Evolutionary conservation across 30 jellyfish, hydroid and myxozoan species (phyloP).

Genomic region (Mastigias papua): DNA sequence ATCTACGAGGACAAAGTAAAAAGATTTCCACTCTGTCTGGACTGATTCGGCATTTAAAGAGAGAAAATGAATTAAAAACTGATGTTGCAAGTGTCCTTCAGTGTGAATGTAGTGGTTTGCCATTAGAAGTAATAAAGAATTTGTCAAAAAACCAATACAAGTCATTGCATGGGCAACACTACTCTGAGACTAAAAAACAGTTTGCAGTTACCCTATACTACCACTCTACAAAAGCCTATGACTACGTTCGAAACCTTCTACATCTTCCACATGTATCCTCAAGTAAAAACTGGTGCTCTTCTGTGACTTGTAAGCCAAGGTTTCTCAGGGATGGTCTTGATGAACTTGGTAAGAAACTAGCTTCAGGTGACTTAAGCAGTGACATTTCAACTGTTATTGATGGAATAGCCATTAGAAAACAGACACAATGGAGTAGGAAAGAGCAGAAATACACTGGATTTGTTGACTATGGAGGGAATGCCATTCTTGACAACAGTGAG

Average conservation of each 20-base stretch:
- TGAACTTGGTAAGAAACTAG: neutral
- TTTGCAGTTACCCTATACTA: slow-evolving; percentile 57
- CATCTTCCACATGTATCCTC: slow-evolving; percentile 58
- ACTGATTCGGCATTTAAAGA: slow-evolving; percentile 9
- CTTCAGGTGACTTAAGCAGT: neutral
- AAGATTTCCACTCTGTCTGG: neutral
- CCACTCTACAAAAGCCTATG: slow-evolving; percentile 34
- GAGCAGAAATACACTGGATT: slow-evolving; percentile 45
- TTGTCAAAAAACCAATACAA: neutral
- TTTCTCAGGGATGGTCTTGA: slow-evolving; percentile 23
- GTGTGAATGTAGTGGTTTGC: slow-evolving; percentile 30
- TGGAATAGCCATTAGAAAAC: slow-evolving; percentile 60
- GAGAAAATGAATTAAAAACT: neutral
- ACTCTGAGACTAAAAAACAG: slow-evolving; percentile 19
- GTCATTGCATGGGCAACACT: neutral
- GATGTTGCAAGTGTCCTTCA: slow-evolving; percentile 15
- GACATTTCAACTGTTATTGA: slow-evolving; percentile 32
- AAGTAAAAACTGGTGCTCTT: slow-evolving; percentile 41
- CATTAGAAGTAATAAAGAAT: slow-evolving; percentile 7
- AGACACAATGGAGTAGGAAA: neutral
- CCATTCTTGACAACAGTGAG: slow-evolving; percentile 27
- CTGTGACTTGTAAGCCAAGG: slow-evolving; percentile 55
- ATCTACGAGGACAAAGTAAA: slow-evolving; percentile 15
- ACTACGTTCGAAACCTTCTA: slow-evolving; percentile 16
- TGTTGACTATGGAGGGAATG: slow-evolving; percentile 38